Percentiles rank a stretch among this genome's conserved stretches.
phyloP scores from a whole-genome alignment of 2,888 invertebrate genomes.

The Embidobia sp. region DNA sequence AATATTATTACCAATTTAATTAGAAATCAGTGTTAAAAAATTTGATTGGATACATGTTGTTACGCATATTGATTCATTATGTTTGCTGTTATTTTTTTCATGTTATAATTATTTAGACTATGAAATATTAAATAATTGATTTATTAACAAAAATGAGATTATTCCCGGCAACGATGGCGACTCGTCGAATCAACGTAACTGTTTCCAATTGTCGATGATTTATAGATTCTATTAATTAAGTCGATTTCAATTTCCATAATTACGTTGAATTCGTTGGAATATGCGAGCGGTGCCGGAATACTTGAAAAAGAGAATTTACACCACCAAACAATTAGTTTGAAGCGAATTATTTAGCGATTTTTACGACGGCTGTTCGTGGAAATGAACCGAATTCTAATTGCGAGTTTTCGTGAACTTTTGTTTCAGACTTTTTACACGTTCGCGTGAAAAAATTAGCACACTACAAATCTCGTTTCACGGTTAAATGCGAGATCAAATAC shows the following conservation, averaged over 20 bases:
- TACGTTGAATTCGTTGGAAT: slow-evolving; percentile 21
- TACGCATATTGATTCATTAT: neutral
- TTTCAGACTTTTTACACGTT: too few relatives aligned
- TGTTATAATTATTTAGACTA: slow-evolving; percentile 2
- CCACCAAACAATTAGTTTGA: neutral
- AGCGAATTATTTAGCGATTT: slow-evolving; percentile 11
- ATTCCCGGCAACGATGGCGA: neutral
- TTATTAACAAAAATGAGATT: slow-evolving; percentile 39
- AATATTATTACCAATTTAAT: too few relatives aligned
- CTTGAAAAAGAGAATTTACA: slow-evolving; percentile 37
- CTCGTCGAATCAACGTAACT: slow-evolving; percentile 24
- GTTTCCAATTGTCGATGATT: slow-evolving; percentile 41
- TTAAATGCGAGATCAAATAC: too few relatives aligned
- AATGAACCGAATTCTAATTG: too few relatives aligned
- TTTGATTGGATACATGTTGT: too few relatives aligned
- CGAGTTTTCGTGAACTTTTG: too few relatives aligned
- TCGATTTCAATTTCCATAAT: slow-evolving; percentile 45
- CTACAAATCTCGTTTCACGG: too few relatives aligned
- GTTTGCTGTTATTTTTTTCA: neutral
- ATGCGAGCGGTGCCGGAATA: slow-evolving; percentile 4
- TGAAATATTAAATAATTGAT: slow-evolving; percentile 28
- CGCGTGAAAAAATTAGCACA: too few relatives aligned
- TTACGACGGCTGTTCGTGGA: neutral
- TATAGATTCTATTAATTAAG: slow-evolving; percentile 52
- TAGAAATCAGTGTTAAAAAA: too few relatives aligned